These are phyloP conservation scores for Pyralis farinalis DNA, from an alignment of 2,888 invertebrate genomes.

Conservation along the genomic window DNA sequence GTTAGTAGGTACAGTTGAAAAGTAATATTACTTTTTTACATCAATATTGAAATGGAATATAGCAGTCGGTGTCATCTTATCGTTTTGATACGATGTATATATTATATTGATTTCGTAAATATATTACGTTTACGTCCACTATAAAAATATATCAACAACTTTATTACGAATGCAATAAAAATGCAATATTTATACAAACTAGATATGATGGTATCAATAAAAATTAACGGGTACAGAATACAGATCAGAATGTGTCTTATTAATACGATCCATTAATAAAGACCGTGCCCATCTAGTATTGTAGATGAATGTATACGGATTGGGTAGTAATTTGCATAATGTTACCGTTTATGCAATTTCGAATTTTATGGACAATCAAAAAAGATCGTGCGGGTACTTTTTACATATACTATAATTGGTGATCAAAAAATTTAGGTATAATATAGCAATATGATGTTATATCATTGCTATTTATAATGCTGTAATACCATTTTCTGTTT, in stretches of 20 bases:
- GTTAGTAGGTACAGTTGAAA: too few species aligned
- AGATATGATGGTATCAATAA: constrained; percentile 26
- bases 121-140: constrained; percentile 4
- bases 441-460: constrained; percentile 12
- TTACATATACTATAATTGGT: constrained; percentile 27
- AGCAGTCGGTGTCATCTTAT: too few species aligned
- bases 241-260: constrained; percentile 25
- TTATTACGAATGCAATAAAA: constrained; percentile 10
- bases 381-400: constrained; percentile 29
- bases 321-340: constrained; percentile 53
- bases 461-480: neutral
- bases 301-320: constrained; percentile 36
- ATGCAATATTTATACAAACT: constrained; percentile 12
- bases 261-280: constrained; percentile 28
- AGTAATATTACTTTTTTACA: too few species aligned
- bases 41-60: too few species aligned
- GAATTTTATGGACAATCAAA: constrained; percentile 56
- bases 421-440: constrained; percentile 17
- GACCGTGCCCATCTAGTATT: constrained; percentile 23
- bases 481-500: too few species aligned
- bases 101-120: constrained; percentile 4
- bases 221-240: constrained; percentile 30
- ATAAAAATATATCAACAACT: constrained; percentile 3
- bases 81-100: too few species aligned
- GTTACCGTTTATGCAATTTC: constrained; percentile 54